phyloP scores from a whole-genome alignment of 2,888 invertebrate species.

The Heterodera filipjevi region DNA sequence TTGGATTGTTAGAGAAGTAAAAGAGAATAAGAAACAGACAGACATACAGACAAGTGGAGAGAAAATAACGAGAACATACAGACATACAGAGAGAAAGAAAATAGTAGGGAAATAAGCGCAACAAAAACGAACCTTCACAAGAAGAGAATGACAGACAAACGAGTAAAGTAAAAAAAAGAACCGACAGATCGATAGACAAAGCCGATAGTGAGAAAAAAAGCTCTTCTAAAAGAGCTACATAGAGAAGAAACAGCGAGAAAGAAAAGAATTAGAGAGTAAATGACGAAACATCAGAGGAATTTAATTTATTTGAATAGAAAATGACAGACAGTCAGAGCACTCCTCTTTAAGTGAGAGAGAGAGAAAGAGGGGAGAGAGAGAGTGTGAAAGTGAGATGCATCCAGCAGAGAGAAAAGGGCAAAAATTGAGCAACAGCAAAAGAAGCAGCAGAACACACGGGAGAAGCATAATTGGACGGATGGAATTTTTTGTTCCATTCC shows the following conservation, averaged over 20 bases:
- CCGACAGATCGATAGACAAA: too few species aligned
- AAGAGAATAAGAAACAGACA: not conserved
- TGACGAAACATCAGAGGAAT: too few species aligned
- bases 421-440: not conserved
- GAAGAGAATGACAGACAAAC: too few species aligned
- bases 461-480: constrained; percentile 1
- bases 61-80: not conserved
- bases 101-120: too few species aligned
- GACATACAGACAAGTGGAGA: not conserved
- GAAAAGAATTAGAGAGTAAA: too few species aligned
- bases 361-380: not conserved
- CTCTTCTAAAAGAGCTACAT: too few species aligned
- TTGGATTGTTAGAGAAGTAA: not conserved
- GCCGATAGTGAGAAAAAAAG: too few species aligned
- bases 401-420: not conserved
- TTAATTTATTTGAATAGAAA: too few species aligned
- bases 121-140: too few species aligned
- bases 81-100: not conserved
- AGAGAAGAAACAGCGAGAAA: too few species aligned
- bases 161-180: too few species aligned
- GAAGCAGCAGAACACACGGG: not conserved
- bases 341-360: not conserved
- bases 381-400: not conserved
- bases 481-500: not conserved
- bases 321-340: too few species aligned